These are phyloP conservation scores for Cephus runcator DNA, from an alignment of 2,888 invertebrate genomes.

Conservation along the genomic window DNA sequence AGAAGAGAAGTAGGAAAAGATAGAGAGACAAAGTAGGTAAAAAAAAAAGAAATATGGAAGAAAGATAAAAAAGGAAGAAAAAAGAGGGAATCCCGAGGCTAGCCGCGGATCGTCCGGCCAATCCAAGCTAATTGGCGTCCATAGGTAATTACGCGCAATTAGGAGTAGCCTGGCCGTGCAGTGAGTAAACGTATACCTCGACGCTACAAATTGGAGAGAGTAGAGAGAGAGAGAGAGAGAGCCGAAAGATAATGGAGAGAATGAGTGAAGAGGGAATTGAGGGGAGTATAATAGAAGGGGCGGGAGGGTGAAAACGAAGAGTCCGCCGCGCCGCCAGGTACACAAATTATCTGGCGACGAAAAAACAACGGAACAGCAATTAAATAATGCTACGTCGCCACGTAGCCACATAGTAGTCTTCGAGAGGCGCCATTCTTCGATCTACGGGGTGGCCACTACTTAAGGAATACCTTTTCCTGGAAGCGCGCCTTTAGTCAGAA, in stretches of 20 bases:
- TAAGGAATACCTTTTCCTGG: not conserved
- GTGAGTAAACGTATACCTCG: slow-evolving; percentile 43
- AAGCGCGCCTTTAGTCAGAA: not conserved
- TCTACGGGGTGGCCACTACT: slow-evolving; percentile 42
- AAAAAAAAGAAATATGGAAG: not conserved
- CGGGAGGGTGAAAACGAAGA: slow-evolving; percentile 20
- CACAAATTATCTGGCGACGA: slow-evolving; percentile 60
- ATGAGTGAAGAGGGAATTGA: slow-evolving; percentile 20
- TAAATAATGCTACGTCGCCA: slow-evolving; percentile 61
- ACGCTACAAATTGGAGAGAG: slow-evolving; percentile 49
- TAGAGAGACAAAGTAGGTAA: not conserved
- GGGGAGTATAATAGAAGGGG: slow-evolving; percentile 14
- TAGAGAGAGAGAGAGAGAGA: slow-evolving; percentile 18
- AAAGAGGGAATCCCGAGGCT: slow-evolving; percentile 40
- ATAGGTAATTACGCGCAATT: slow-evolving; percentile 64
- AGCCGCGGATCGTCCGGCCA: slow-evolving; percentile 44
- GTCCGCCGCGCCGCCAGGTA: slow-evolving; percentile 51
- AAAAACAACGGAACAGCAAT: slow-evolving; percentile 52
- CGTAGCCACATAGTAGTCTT: slow-evolving; percentile 53
- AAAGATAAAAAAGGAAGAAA: not conserved
- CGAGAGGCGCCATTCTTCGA: slow-evolving; percentile 23
- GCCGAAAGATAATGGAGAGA: slow-evolving; percentile 13
- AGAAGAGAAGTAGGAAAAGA: not conserved
- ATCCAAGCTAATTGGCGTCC: slow-evolving; percentile 61
- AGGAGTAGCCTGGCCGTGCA: slow-evolving; percentile 54